A percentile compares a stretch with the other conserved stretches of the same genome.
These are phyloP conservation scores for Stigmatopora argus DNA, from an alignment of 2,113 vertebrate genomes.

Conservation along the genomic window DNA sequence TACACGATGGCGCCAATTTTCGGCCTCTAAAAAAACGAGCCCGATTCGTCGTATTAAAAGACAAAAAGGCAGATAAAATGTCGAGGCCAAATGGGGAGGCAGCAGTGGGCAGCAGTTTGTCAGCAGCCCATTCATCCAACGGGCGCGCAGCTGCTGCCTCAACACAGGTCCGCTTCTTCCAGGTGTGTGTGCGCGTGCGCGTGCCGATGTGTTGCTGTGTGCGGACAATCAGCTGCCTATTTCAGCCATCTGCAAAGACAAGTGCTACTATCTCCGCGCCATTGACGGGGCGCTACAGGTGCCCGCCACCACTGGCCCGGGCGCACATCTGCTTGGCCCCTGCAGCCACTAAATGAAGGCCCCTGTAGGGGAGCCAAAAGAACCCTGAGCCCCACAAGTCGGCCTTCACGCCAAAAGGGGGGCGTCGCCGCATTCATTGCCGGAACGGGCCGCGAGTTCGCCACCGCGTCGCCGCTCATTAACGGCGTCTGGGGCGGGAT, in stretches of 20 bases:
- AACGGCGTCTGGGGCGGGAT: slow-evolving; percentile 49
- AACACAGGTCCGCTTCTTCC: slow-evolving; percentile 50
- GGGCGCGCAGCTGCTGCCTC: slow-evolving; percentile 49
- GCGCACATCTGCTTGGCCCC: slow-evolving; percentile 31
- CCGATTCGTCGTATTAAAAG: neutral
- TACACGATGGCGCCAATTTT: too few relatives aligned
- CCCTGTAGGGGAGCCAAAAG: slow-evolving; percentile 30
- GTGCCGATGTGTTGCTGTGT: slow-evolving; percentile 17
- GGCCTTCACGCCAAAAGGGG: slow-evolving; percentile 32
- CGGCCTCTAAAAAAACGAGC: too few relatives aligned
- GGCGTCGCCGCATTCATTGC: slow-evolving; percentile 58
- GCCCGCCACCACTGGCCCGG: slow-evolving; percentile 57
- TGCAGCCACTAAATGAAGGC: slow-evolving; percentile 33
- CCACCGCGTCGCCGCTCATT: slow-evolving; percentile 51
- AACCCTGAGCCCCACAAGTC: slow-evolving; percentile 26
- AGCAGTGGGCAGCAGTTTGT: neutral
- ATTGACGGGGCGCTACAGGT: slow-evolving; percentile 60
- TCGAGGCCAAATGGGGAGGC: neutral
- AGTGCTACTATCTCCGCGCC: slow-evolving; percentile 54
- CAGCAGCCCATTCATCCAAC: slow-evolving; percentile 19
- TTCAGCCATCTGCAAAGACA: slow-evolving; percentile 56
- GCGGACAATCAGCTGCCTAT: slow-evolving; percentile 59
- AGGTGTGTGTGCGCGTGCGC: slow-evolving; percentile 28
- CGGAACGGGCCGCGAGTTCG: slow-evolving; percentile 58
- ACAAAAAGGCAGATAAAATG: neutral